Percentiles rank a stretch among this genome's conserved stretches.
Conservation (phyloP, 53 echinoderm and acorn worm species). For the Henricia sp. region DNA sequence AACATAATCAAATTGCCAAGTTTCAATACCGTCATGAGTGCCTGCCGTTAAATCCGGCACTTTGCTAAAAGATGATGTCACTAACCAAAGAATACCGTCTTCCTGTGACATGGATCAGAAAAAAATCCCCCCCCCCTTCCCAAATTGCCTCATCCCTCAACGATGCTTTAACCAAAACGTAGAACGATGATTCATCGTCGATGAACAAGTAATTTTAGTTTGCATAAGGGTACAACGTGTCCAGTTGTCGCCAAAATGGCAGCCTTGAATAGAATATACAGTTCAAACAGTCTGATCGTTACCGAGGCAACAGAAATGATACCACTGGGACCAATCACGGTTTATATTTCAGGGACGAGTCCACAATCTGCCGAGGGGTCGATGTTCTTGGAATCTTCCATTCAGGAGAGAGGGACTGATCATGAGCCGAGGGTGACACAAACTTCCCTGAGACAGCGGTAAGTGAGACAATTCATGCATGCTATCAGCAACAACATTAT, state of each 20-base stretch:
- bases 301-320: conserved; percentile 41
- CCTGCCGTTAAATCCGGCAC: conserved; percentile 9
- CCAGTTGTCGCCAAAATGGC: conserved; percentile 14
- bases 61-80: conserved; percentile 38
- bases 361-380: conserved; percentile 48
- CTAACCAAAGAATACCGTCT: conserved; percentile 48
- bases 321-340: conserved; percentile 57
- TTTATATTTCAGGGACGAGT: conserved; percentile 54
- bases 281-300: background rate
- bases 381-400: conserved; percentile 25
- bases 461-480: too few relatives aligned
- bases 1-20: conserved; percentile 21
- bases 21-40: background rate
- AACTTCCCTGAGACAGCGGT: conserved; percentile 12
- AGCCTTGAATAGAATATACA: conserved; percentile 39
- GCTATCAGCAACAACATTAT: too few relatives aligned
- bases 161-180: background rate
- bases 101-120: conserved; percentile 37
- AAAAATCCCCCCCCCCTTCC: background rate
- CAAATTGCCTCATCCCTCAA: background rate
- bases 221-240: too few relatives aligned
- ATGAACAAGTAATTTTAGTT: too few relatives aligned
- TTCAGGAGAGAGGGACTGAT: conserved; percentile 30
- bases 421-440: background rate
- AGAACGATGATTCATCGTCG: background rate